These are phyloP conservation scores for Upupa epops DNA, from an alignment of 2,113 vertebrate genomes.

Conservation along the genomic window DNA sequence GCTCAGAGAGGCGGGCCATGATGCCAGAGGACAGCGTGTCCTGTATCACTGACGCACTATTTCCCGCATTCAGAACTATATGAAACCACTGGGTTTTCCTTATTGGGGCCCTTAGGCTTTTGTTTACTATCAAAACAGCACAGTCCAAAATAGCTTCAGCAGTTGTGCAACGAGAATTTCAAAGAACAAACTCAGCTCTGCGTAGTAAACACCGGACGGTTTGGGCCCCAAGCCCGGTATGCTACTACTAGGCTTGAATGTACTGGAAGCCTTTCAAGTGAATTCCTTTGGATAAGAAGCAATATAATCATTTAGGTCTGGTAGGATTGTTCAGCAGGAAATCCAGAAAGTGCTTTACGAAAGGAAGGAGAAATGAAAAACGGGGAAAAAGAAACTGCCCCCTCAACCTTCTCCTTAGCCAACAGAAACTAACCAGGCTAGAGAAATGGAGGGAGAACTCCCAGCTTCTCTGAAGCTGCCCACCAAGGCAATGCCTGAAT, in stretches of 20 bases:
- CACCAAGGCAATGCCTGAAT: neutral
- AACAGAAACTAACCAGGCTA: neutral
- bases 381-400: neutral
- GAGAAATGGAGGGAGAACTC: neutral
- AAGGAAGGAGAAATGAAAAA: neutral
- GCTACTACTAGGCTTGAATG: neutral
- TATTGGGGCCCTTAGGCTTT: neutral
- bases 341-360: neutral
- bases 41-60: neutral
- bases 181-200: neutral
- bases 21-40: neutral
- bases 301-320: neutral
- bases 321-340: neutral
- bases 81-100: neutral
- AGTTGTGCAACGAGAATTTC: conserved; percentile 17
- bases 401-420: neutral
- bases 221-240: neutral
- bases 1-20: neutral
- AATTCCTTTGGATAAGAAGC: neutral
- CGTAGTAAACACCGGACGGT: neutral
- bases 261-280: neutral
- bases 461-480: neutral
- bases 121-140: neutral
- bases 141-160: neutral
- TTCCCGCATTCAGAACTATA: neutral